Conservation (phyloP, 2,888 invertebrate genomes). For the Resseliella maxima region DNA sequence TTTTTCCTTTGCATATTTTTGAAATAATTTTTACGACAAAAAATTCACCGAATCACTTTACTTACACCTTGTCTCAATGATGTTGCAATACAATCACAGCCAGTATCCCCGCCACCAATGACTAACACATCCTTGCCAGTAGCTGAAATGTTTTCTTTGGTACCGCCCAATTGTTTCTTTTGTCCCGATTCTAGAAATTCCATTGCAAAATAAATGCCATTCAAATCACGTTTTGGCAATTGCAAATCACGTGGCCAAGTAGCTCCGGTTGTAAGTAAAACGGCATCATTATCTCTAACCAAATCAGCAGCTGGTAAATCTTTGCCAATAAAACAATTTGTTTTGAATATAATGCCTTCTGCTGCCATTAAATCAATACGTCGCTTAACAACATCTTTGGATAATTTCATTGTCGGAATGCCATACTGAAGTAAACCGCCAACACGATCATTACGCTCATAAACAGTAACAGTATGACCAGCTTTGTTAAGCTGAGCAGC, state of each 20-base stretch:
- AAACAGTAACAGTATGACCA: slow-evolving; percentile 96
- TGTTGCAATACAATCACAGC: slow-evolving; percentile 98
- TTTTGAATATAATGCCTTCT: slow-evolving; percentile 92
- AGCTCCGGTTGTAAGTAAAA: slow-evolving; percentile 91
- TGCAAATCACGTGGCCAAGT: slow-evolving; percentile 96
- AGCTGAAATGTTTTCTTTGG: slow-evolving; percentile 76
- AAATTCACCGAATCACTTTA: not conserved
- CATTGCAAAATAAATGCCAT: slow-evolving; percentile 98
- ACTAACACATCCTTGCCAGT: slow-evolving; percentile 95
- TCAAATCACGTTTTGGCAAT: slow-evolving; percentile 85
- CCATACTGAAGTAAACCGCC: slow-evolving; percentile 98
- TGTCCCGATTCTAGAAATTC: slow-evolving; percentile 97
- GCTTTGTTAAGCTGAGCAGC: slow-evolving; percentile 96
- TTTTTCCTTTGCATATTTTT: not conserved
- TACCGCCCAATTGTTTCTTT: slow-evolving; percentile 86
- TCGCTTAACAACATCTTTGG: slow-evolving; percentile 92
- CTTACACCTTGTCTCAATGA: slow-evolving; percentile 84
- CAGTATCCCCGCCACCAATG: slow-evolving; percentile 89
- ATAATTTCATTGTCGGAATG: slow-evolving; percentile 98
- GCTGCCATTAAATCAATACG: slow-evolving; percentile 86
- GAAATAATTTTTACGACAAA: slow-evolving; percentile 71
- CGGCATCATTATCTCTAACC: slow-evolving; percentile 80
- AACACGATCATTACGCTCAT: slow-evolving; percentile 94
- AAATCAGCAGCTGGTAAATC: slow-evolving; percentile 83
- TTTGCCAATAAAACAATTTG: slow-evolving; percentile 90